phyloP scores from a whole-genome alignment of 1,140 invertebrate genomes.

The Pollicipes pollicipes region DNA sequence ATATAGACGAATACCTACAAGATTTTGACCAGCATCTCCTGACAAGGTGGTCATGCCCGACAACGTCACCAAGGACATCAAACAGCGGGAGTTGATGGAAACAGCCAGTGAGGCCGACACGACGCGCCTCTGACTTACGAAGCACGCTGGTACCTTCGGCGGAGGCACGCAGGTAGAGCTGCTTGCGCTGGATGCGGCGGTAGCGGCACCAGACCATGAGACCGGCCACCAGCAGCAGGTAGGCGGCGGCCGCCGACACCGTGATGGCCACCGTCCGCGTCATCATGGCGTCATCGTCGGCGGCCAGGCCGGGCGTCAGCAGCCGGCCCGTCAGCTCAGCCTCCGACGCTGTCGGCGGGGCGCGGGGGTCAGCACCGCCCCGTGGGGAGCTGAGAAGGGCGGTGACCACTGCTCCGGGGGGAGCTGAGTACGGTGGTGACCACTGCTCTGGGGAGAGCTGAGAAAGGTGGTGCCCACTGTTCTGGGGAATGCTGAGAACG shows the following conservation, averaged over 20 bases:
- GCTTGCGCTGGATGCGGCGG: conserved; percentile 45
- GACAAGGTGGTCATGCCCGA: too few relatives aligned
- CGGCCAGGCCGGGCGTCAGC: conserved; percentile 24
- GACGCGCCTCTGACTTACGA: conserved; percentile 17
- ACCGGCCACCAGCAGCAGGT: conserved; percentile 75
- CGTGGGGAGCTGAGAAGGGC: too few relatives aligned
- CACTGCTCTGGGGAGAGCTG: too few relatives aligned
- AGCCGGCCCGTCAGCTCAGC: conserved; percentile 14
- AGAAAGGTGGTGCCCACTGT: too few relatives aligned
- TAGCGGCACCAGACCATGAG: conserved; percentile 80
- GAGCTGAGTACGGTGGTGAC: too few relatives aligned
- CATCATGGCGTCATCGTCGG: conserved; percentile 34
- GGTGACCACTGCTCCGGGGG: too few relatives aligned
- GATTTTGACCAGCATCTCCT: too few relatives aligned
- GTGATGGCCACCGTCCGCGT: conserved; percentile 75
- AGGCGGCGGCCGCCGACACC: conserved; percentile 73
- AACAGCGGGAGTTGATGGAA: too few relatives aligned
- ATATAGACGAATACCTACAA: too few relatives aligned
- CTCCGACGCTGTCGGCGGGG: conserved; percentile 3
- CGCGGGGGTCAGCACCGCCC: not conserved
- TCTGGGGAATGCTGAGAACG: too few relatives aligned
- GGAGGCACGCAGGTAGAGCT: conserved; percentile 26
- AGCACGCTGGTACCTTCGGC: conserved; percentile 30
- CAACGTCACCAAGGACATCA: too few relatives aligned
- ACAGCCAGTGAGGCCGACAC: too few relatives aligned